Base-by-base conservation (phyloP, 2,888 invertebrate genomes). In the Apeira syringaria region DNA sequence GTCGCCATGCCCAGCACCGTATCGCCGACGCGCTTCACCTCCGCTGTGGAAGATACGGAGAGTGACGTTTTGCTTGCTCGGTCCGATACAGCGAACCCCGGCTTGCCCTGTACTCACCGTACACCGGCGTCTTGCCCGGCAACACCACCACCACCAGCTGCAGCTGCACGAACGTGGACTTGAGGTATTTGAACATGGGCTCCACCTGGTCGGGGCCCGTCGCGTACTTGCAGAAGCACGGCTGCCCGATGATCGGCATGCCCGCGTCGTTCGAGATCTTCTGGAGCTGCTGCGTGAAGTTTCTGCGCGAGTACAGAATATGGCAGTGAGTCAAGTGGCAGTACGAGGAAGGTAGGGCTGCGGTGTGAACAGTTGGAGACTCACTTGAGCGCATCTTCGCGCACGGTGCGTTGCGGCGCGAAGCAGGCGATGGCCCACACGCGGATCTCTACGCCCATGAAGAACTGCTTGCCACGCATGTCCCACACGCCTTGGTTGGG, bases 351-450 rank as follows among this genome's bases (percentile, higher is more conserved):
- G 74, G 31, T 11, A 8, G 24, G 9, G n/a, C n/a, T n/a, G n/a
- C n/a, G 25, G 5, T 8, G 22, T 1, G n/a, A 3, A 2, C 15
- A 12, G 5, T 8, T 8, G 8, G 7, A 9, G 2, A 53, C 53
- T 74, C 62, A 94, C 93, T 94, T 93, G 53, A 99, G 91, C 0
- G 99, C 97, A 82, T 99, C 99, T 80, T 99, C 99, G 31, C 98
- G 92, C 20, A 99, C 99, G 3, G 98, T 99, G 56, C 99, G 93
- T 82, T 99, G 99, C 2, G 99, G 99, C 2, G 99, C 99, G 84
- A 99, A 99, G 81, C 99, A 99, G 18, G 99, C 99, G 63, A 99
- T 99, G 9, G 99, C 99, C 99, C 99, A 99, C 28, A 99, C 98
- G 56, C 99, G 92, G 59, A 99, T 99, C 89, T 99, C 99, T 4